Base-by-base conservation (phyloP, 64 coral and sea anemone species). In the Pocillopora damicornis region DNA sequence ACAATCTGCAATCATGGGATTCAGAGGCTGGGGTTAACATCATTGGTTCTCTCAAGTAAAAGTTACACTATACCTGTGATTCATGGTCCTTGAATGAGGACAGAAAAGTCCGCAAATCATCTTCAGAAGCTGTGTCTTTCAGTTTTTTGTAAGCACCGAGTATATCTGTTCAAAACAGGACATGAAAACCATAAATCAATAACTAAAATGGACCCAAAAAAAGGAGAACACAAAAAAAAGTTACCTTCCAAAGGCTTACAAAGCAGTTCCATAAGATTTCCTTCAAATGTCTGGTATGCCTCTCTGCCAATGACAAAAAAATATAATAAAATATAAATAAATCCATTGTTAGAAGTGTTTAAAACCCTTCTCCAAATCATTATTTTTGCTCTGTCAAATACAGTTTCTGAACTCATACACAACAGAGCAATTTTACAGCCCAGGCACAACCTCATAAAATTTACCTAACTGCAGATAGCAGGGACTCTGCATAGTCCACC, bases 401-500 rank as follows among this genome's bases (percentile, higher is more conserved):
- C 0, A 51, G 7, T 51, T 51, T 2, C 42, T 51, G 42, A 51
- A 51, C 2, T 51, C 7, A 51, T 51, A 51, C 7, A 51, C 42
- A 51, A 51, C 42, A 51, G 2, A 51, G 7, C 0, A 51, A 51
- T 51, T 51, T 51, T 51, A 51, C 42, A 51, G 7, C 42, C 0
- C 42, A 1, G 42, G 42, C 42, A 51, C 42, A 51, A 51, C 42
- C 42, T 35, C 16, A 80, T 59, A 51, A 87, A 38, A 86, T 36
- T 77, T 83, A 92, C 94, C 94, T 96, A 0, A 96, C 87, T 35
- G 91, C 86, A 79, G 81, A 88, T 59, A 96, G 65, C 59, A 97
- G 84, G 13, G 94, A 97, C 7, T 90, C 78, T 5, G 88, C 87
- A 79, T 97, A 97, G 56, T 93, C 83, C 0, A 88, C 86, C 68